Conservation (phyloP, 2,888 invertebrate species). For the Tenthredo distinguenda region DNA sequence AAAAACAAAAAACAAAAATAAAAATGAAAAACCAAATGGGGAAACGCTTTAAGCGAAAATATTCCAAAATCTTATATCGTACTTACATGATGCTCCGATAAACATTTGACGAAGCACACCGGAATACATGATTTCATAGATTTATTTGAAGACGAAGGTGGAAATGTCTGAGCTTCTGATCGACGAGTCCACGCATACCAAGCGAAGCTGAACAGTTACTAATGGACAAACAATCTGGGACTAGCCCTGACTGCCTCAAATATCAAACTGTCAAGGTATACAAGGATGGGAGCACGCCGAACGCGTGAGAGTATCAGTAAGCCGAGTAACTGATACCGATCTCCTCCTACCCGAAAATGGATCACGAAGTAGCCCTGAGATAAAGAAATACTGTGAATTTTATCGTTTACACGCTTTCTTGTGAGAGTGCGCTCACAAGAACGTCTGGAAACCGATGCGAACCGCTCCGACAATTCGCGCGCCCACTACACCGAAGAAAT, state of each 20-base stretch:
- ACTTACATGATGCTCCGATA: slow-evolving; percentile 75
- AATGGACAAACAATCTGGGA: not conserved
- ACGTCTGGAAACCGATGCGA: too few relatives aligned
- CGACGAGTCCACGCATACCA: not conserved
- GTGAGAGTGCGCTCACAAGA: too few relatives aligned
- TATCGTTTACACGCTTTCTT: too few relatives aligned
- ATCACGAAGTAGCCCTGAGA: too few relatives aligned
- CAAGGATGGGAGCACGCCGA: not conserved
- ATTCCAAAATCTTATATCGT: slow-evolving; percentile 44
- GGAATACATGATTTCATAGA: not conserved
- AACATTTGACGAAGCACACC: slow-evolving; percentile 68
- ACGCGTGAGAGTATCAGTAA: slow-evolving; percentile 8
- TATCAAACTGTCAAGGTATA: not conserved
- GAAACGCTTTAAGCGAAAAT: not conserved
- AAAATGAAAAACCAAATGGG: not conserved
- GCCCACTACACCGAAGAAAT: too few relatives aligned
- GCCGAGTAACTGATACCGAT: slow-evolving; percentile 3
- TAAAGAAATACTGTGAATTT: too few relatives aligned
- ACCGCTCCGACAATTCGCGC: too few relatives aligned
- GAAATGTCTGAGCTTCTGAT: not conserved
- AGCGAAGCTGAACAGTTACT: not conserved
- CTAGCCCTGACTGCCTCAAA: not conserved
- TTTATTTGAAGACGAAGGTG: not conserved
- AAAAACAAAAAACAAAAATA: not conserved
- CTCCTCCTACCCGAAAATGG: too few relatives aligned